phyloP scores from a whole-genome alignment of 1,140 invertebrate genomes.

The Drosophila ambigua region DNA sequence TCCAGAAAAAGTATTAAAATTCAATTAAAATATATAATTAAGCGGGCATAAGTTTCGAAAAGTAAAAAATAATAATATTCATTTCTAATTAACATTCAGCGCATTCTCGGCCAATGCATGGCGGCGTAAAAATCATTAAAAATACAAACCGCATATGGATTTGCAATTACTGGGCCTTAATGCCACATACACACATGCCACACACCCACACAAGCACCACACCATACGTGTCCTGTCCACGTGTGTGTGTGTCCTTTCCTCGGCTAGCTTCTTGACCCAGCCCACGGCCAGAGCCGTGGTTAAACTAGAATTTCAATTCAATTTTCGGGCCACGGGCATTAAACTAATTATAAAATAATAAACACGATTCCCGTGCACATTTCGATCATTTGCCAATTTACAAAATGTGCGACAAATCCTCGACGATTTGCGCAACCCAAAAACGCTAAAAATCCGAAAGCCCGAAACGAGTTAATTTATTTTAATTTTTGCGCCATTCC shows the following conservation, averaged over 20 bases:
- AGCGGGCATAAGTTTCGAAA: conserved; percentile 46
- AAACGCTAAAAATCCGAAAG: conserved; percentile 64
- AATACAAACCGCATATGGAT: conserved; percentile 45
- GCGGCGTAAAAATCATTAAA: conserved; percentile 50
- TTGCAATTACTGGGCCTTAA: conserved; percentile 14
- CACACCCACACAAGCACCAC: conserved; percentile 1
- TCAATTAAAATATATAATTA: conserved; percentile 75
- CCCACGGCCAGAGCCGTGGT: not conserved
- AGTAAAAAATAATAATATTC: conserved; percentile 7
- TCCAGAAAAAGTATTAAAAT: conserved; percentile 42
- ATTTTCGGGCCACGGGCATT: conserved; percentile 51
- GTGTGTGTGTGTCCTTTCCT: not conserved
- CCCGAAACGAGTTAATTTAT: conserved; percentile 71
- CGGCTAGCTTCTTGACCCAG: conserved; percentile 13
- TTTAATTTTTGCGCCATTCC: conserved; percentile 53
- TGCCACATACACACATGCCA: not conserved
- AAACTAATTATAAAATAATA: conserved; percentile 79
- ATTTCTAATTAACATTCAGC: conserved; percentile 75
- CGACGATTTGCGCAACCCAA: conserved; percentile 44
- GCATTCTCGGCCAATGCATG: conserved; percentile 16
- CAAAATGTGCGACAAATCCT: conserved; percentile 70
- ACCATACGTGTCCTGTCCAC: not conserved
- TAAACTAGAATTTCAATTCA: conserved; percentile 60
- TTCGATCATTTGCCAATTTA: conserved; percentile 72
- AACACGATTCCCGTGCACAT: conserved; percentile 70